Evolutionary conservation across 2,113 vertebrate species (phyloP).

Genomic region (Anser cygnoides): DNA sequence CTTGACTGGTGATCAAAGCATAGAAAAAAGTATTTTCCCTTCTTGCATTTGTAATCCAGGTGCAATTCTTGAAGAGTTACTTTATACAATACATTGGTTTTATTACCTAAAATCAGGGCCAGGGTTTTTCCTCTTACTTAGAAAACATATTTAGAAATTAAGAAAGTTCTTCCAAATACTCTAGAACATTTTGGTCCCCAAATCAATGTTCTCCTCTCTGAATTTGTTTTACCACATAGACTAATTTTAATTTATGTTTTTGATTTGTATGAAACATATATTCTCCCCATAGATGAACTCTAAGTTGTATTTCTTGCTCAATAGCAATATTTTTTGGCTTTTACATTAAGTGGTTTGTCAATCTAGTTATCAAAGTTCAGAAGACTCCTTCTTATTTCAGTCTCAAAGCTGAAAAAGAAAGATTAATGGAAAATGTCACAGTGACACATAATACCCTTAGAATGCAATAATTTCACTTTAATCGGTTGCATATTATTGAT

Average conservation of each 20-base stretch:
- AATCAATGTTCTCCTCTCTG: background rate
- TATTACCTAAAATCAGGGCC: background rate
- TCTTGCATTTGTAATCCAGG: background rate
- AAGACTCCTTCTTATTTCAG: conserved; percentile 49
- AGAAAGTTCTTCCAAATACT: background rate
- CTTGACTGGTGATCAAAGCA: background rate
- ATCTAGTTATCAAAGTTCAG: conserved; percentile 31
- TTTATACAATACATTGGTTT: background rate
- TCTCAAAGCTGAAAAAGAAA: conserved; percentile 48
- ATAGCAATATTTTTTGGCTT: background rate
- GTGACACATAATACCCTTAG: conserved; percentile 38
- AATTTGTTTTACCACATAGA: background rate
- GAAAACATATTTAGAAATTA: background rate
- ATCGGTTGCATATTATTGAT: conserved; percentile 54
- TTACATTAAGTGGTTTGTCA: conserved; percentile 19
- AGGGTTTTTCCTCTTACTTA: background rate
- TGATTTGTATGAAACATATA: background rate
- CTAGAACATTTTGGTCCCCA: background rate
- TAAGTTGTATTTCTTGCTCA: background rate
- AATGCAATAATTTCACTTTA: conserved; percentile 68
- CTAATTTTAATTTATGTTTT: background rate
- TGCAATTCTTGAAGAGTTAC: background rate
- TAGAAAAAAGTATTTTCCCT: background rate
- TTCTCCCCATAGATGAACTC: background rate
- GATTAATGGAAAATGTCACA: conserved; percentile 43